Conservation (phyloP, 2,888 invertebrate species). For the Hesperia comma region DNA sequence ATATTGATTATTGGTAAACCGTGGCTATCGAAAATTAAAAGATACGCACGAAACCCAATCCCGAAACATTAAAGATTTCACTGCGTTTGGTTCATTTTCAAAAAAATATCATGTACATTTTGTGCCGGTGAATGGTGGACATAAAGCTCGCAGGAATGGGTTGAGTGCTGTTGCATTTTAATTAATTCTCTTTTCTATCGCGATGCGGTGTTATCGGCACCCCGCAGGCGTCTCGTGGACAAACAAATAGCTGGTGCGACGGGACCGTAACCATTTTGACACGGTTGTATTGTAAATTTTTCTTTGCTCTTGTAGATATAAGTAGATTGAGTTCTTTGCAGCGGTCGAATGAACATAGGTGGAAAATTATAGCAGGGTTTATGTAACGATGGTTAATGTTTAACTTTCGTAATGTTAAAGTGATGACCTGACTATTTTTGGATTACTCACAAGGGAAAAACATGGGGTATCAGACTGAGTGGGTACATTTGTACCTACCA, state of each 20-base stretch:
- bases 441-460: too few species aligned
- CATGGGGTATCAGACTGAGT: too few species aligned
- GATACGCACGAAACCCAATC: neutral
- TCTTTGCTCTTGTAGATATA: conserved; percentile 37
- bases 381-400: too few species aligned
- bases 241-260: conserved; percentile 74
- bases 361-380: too few species aligned
- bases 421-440: too few species aligned
- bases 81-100: conserved; percentile 46
- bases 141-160: conserved; percentile 72
- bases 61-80: conserved; percentile 27
- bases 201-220: conserved; percentile 76
- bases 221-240: conserved; percentile 71
- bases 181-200: conserved; percentile 83
- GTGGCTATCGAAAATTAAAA: neutral
- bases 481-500: too few species aligned
- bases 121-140: conserved; percentile 48
- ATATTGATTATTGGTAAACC: too few species aligned
- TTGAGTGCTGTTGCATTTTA: conserved; percentile 82
- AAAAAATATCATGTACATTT: conserved; percentile 58
- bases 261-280: conserved; percentile 71
- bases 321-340: conserved; percentile 12
- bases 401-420: too few species aligned
- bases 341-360: neutral
- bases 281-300: conserved; percentile 63